Evolutionary conservation across 2,888 invertebrate species (phyloP).

Genomic region (Tachystola acroxantha): DNA sequence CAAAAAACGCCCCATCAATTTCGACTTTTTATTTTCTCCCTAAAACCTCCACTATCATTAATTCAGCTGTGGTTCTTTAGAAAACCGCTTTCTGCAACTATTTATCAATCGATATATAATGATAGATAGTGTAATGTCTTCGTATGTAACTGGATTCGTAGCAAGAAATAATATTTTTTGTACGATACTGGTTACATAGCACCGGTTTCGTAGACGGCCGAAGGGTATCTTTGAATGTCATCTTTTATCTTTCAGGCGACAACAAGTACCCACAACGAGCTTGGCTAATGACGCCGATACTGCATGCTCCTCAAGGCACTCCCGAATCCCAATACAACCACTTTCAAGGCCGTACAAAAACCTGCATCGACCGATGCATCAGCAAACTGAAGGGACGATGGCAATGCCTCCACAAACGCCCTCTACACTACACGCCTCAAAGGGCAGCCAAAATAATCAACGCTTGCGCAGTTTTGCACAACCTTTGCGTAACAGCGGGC

Average conservation of each 20-base stretch:
- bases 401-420: conserved; percentile 43
- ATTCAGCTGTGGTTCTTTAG: too few species aligned
- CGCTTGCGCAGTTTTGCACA: conserved; percentile 50
- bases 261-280: conserved; percentile 46
- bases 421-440: conserved; percentile 46
- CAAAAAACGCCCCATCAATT: too few species aligned
- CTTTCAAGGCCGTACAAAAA: conserved; percentile 40
- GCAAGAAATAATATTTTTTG: too few species aligned
- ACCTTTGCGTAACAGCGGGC: conserved; percentile 37
- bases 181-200: too few species aligned
- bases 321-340: conserved; percentile 51
- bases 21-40: too few species aligned
- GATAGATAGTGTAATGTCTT: too few species aligned
- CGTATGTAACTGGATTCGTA: too few species aligned
- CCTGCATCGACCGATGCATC: conserved; percentile 42
- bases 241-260: conserved; percentile 33
- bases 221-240: too few species aligned
- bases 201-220: too few species aligned
- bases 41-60: too few species aligned
- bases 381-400: conserved; percentile 44
- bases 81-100: too few species aligned
- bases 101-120: too few species aligned
- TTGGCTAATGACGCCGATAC: conserved; percentile 51
- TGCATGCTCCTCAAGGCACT: conserved; percentile 40
- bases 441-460: conserved; percentile 50